Evolutionary conservation across 2,888 invertebrate genomes (phyloP).

Genomic region (Oxycera nigricornis): DNA sequence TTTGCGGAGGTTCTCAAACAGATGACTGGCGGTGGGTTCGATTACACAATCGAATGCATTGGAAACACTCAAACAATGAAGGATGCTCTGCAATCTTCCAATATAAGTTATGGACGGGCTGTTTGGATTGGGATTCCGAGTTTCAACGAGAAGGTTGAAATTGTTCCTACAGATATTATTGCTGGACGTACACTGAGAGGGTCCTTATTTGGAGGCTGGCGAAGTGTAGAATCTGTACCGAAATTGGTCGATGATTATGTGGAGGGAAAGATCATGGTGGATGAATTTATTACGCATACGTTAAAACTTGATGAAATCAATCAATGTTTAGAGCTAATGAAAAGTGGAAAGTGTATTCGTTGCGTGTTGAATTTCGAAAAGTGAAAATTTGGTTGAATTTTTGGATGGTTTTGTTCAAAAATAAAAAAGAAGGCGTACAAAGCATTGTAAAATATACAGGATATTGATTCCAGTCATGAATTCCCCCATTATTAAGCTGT

Average conservation of each 20-base stretch:
- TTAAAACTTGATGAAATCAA: slow-evolving; percentile 83
- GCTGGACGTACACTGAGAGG: slow-evolving; percentile 98
- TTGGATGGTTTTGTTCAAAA: no score
- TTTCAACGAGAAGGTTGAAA: slow-evolving; percentile 94
- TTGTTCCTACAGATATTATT: slow-evolving; percentile 96
- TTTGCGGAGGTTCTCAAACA: slow-evolving; percentile 89
- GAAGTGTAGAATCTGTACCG: slow-evolving; percentile 93
- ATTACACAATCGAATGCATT: slow-evolving; percentile 98
- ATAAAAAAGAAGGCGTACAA: no score
- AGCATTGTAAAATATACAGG: no score
- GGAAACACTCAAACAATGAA: slow-evolving; percentile 90
- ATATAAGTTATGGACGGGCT: slow-evolving; percentile 98
- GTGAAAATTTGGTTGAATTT: neutral
- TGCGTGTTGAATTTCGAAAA: slow-evolving; percentile 63
- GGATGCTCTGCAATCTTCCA: slow-evolving; percentile 84
- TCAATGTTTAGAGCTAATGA: slow-evolving; percentile 91
- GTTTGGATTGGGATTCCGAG: slow-evolving; percentile 98
- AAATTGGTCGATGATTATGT: slow-evolving; percentile 86
- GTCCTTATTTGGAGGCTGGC: slow-evolving; percentile 94
- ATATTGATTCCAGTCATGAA: no score
- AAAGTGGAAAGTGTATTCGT: slow-evolving; percentile 76
- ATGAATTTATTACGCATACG: slow-evolving; percentile 92
- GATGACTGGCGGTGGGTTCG: slow-evolving; percentile 92
- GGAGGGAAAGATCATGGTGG: slow-evolving; percentile 81
- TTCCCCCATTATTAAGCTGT: no score